A percentile compares a stretch with the other conserved stretches of the same genome.
Evolutionary conservation across 2,797 vertebrate genomes (phyloP).

Genomic region (Iguana delicatissima): DNA sequence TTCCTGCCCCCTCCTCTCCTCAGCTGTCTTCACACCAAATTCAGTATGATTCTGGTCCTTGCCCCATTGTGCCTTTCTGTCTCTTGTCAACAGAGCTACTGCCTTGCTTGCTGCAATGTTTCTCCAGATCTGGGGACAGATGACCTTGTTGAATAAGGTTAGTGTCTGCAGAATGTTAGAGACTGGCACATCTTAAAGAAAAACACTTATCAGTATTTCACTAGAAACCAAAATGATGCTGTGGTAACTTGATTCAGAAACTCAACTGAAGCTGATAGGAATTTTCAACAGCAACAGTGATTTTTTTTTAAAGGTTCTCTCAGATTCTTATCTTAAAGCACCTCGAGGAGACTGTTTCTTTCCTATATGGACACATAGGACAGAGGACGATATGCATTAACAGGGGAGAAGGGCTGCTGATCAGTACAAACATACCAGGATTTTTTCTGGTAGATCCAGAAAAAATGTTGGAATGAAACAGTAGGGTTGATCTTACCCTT

Average conservation of each 20-base stretch:
- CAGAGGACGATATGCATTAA: neutral
- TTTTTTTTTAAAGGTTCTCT: neutral
- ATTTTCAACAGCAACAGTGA: neutral
- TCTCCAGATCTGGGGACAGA: neutral
- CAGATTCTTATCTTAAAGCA: neutral
- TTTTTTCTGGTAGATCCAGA: neutral
- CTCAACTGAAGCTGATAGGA: neutral
- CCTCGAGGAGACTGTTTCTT: neutral
- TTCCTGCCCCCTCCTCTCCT: neutral
- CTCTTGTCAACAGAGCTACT: neutral
- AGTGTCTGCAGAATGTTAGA: neutral
- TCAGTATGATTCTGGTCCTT: neutral
- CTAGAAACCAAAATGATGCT: neutral
- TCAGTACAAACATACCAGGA: neutral
- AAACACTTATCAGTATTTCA: neutral
- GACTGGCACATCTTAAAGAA: neutral
- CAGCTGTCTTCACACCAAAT: neutral
- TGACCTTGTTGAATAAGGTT: neutral
- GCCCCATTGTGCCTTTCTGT: neutral
- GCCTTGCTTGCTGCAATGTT: too few species aligned
- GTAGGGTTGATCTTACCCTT: neutral
- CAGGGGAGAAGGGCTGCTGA: neutral
- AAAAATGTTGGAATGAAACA: neutral
- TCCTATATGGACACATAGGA: neutral
- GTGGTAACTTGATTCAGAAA: neutral